Evolutionary conservation across 2,113 vertebrate species (phyloP), one percentile per base, ranked within the genome.

Genomic region (Vimba vimba): DNA sequence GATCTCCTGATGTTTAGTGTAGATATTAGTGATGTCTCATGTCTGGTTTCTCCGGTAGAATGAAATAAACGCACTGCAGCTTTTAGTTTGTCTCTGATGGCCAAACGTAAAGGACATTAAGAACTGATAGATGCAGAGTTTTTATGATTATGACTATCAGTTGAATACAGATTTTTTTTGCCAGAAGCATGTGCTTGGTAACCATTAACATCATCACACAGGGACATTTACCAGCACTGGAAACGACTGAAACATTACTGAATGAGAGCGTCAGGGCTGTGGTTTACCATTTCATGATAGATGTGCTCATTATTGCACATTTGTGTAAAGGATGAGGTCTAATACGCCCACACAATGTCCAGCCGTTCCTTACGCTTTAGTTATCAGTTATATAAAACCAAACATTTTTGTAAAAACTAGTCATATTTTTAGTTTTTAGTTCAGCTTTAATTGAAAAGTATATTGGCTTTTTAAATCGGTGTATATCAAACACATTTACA

Each of bases 301-400:
- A 93, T 93, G 47, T 88, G 68, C 89, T 91, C 93, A 91, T 95
- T 94, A 91, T 73, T 85, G 73, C 59, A 25, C 57, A 86, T 55
- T 88, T 68, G 62, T 82, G 74, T 91, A 91, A 93, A 91, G 89
- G 87, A 94, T 93, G 91, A 80, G 62, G 66, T 77, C 73, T 85
- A 87, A 86, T 91, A 93, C 92, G 83, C 91, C 93, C 91, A 88
- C 89, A 87, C 66, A 86, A 89, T 86, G 73, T 82, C 43, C 19
- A 80, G 83, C 85, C 23, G n/a, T 87, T 36, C 43, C 6, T 74
- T 74, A 19, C 4, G n/a, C 21, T 86, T 17, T 33, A 77, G 75
- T 30, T 55, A 55, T 55, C 17, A 30, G 25, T 55, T 55, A 77
- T 4, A 77, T 33, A 52, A 55, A 77, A 55, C 50, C 75, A 36